Percentiles rank a stretch among this genome's conserved stretches.
phyloP scores from a whole-genome alignment of 1,140 invertebrate species.

The Ooceraea biroi region DNA sequence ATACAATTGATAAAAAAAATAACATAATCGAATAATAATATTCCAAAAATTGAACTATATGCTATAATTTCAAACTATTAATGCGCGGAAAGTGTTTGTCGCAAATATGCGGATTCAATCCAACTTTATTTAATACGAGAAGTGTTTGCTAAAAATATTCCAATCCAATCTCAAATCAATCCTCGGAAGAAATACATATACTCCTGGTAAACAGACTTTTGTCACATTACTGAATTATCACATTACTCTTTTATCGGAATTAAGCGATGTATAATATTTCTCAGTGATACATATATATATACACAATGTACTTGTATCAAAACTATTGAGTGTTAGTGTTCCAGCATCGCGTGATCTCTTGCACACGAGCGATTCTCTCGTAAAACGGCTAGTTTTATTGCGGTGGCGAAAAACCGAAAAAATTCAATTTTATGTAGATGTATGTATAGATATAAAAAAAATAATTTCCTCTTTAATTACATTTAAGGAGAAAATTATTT shows the following conservation, averaged over 20 bases:
- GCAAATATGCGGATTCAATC: neutral
- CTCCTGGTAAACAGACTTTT: neutral
- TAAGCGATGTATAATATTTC: neutral
- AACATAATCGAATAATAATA: neutral
- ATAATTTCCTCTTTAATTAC: neutral
- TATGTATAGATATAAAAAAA: constrained; percentile 20
- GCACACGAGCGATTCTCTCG: neutral
- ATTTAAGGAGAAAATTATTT: neutral
- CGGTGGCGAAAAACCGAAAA: neutral
- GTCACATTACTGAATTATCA: neutral
- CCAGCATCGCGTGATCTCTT: constrained; percentile 12
- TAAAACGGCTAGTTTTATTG: neutral
- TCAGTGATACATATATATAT: neutral
- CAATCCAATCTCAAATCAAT: neutral
- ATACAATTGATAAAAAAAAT: neutral
- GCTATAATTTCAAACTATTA: constrained; percentile 1
- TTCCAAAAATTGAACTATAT: neutral
- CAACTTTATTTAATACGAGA: neutral
- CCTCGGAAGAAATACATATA: neutral
- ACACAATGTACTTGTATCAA: neutral
- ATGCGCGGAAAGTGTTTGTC: neutral
- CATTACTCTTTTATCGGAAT: neutral
- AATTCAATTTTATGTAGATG: neutral
- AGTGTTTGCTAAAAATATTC: neutral
- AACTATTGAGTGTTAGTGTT: constrained; percentile 47